Evolutionary conservation across 2,888 invertebrate genomes (phyloP).

Genomic region (Stictocephala bisonia): DNA sequence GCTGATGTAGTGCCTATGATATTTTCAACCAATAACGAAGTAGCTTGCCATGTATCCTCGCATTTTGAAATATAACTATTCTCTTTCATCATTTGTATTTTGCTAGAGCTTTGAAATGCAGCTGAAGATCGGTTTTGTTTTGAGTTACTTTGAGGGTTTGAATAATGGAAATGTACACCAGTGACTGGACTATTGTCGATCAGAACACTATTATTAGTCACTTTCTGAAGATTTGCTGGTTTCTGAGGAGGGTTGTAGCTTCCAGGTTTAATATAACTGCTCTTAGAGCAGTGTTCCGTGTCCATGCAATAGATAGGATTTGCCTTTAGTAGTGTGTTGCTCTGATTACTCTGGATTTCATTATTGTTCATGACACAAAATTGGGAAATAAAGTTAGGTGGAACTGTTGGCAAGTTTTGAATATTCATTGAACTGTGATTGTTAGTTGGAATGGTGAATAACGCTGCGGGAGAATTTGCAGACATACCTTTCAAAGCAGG

Average conservation of each 20-base stretch:
- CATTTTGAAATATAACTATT: background rate
- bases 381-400: conserved; percentile 1
- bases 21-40: conserved; percentile 29
- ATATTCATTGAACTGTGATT: conserved; percentile 4
- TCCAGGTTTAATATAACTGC: conserved; percentile 48
- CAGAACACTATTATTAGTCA: conserved; percentile 2
- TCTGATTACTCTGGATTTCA: background rate
- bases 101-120: background rate
- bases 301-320: conserved; percentile 36
- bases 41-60: conserved; percentile 34
- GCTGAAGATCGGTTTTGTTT: background rate
- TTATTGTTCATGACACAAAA: background rate
- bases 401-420: background rate
- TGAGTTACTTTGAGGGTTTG: background rate
- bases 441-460: background rate
- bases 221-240: conserved; percentile 4
- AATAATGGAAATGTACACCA: conserved; percentile 31
- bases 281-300: background rate
- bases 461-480: too few species aligned
- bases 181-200: conserved; percentile 23
- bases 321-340: background rate
- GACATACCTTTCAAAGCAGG: too few species aligned
- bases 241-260: conserved; percentile 46
- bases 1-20: conserved; percentile 6
- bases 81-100: background rate